These are phyloP conservation scores for Panopea generosa DNA, from an alignment of 2,888 invertebrate genomes.

Conservation along the genomic window DNA sequence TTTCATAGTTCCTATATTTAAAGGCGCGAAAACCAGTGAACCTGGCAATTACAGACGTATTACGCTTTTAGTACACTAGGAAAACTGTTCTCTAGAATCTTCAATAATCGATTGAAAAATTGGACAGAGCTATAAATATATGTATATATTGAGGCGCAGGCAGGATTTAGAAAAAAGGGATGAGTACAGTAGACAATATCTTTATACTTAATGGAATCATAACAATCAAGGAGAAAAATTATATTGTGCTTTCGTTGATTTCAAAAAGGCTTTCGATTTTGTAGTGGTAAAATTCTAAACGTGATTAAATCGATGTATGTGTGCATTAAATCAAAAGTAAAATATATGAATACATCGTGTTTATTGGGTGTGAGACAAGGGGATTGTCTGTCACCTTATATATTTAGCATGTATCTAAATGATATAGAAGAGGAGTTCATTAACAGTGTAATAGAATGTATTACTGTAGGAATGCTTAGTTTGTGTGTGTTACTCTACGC, in stretches of 20 bases:
- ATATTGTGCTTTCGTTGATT: constrained; percentile 2
- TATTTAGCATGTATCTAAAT: neutral
- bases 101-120: constrained; percentile 20
- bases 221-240: neutral
- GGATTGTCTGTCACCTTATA: constrained; percentile 2
- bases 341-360: neutral
- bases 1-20: constrained; percentile 24
- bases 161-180: constrained; percentile 27
- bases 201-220: neutral
- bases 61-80: constrained; percentile 24
- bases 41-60: constrained; percentile 33
- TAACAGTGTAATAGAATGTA: neutral
- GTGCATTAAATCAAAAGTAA: constrained; percentile 3
- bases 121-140: constrained; percentile 12
- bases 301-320: constrained; percentile 1
- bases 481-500: neutral
- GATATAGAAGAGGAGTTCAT: neutral
- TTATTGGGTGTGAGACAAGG: constrained; percentile 9
- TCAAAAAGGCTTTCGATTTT: constrained; percentile 4
- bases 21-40: constrained; percentile 25
- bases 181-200: constrained; percentile 21
- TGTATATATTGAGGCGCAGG: constrained; percentile 24
- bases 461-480: neutral
- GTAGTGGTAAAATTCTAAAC: constrained; percentile 6
- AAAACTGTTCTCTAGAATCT: constrained; percentile 24